These are phyloP conservation scores for Pseudomyrmex sp. DNA, from an alignment of 1,140 invertebrate genomes.

Conservation along the genomic window DNA sequence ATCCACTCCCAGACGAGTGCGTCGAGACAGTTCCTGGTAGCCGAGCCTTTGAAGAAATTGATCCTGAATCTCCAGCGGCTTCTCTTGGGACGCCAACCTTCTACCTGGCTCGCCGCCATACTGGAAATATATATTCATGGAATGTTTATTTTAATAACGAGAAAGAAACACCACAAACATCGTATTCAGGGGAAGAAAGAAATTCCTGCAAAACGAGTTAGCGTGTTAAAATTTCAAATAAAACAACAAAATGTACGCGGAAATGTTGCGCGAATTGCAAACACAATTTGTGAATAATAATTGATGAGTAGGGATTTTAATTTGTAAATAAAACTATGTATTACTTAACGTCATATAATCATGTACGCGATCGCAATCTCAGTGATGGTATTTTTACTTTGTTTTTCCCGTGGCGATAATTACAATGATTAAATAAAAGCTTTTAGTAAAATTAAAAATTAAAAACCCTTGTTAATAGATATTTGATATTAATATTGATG, in stretches of 20 bases:
- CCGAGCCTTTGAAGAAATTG: constrained; percentile 87
- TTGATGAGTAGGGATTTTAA: no score
- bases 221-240: background rate
- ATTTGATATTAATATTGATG: background rate
- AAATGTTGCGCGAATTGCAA: background rate
- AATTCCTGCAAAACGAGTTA: background rate
- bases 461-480: background rate
- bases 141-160: constrained; percentile 51
- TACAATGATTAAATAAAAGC: background rate
- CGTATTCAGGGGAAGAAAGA: background rate
- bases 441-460: constrained; percentile 22
- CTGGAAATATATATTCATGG: constrained; percentile 76
- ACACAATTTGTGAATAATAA: no score
- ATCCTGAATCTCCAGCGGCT: constrained; percentile 87
- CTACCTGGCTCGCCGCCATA: constrained; percentile 86
- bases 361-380: background rate
- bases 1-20: constrained; percentile 88
- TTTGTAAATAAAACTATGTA: no score
- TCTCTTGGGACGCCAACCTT: constrained; percentile 86
- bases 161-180: background rate
- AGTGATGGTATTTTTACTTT: background rate
- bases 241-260: background rate
- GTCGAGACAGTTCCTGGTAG: constrained; percentile 86
- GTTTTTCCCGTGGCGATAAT: background rate
- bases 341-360: background rate